These are phyloP conservation scores for Takifugu rubripes DNA, from an alignment of 2,797 vertebrate genomes.

Conservation along the genomic window DNA sequence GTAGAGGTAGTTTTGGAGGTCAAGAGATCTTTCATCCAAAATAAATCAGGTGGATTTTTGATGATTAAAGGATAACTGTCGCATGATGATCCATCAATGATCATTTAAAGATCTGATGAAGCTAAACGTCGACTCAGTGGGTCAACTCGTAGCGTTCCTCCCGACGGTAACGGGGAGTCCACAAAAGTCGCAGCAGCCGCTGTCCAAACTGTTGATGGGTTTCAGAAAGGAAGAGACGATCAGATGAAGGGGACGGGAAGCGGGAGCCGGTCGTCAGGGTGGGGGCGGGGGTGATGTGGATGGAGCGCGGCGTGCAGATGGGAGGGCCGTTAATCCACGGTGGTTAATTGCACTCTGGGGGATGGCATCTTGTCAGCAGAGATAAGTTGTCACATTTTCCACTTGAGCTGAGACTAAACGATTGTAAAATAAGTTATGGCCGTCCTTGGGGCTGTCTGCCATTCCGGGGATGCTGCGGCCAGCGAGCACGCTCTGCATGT, in stretches of 20 bases:
- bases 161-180: neutral
- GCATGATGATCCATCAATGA: no score
- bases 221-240: no score
- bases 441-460: constrained; percentile 94
- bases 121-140: no score
- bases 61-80: no score
- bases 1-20: no score
- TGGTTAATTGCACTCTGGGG: constrained; percentile 91
- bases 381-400: constrained; percentile 99
- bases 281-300: constrained; percentile 21
- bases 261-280: neutral
- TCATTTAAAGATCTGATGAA: no score
- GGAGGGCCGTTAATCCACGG: constrained; percentile 84
- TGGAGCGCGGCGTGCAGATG: constrained; percentile 75
- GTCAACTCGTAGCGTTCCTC: no score
- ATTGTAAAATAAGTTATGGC: constrained; percentile 99
- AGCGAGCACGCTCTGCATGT: constrained; percentile 70
- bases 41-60: no score
- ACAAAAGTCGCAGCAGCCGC: neutral
- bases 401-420: constrained; percentile 99
- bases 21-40: no score
- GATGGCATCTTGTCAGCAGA: constrained; percentile 94
- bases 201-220: constrained; percentile 1
- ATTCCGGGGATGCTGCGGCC: constrained; percentile 47
- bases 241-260: neutral